phyloP scores from a whole-genome alignment of 2,113 vertebrate genomes.

The Passer montanus region DNA sequence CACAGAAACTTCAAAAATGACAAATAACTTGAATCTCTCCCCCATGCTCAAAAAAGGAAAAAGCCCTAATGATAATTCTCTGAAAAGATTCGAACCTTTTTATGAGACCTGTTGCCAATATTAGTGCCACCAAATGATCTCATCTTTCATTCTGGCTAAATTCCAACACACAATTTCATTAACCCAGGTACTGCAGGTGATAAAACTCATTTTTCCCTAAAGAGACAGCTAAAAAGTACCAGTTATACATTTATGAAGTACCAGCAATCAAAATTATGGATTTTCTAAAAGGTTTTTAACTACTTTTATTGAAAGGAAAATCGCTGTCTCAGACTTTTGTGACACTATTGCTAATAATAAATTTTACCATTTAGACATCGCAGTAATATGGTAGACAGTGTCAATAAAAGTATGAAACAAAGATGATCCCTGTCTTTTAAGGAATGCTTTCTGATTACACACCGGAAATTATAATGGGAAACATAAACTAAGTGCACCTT shows the following conservation, averaged over 20 bases:
- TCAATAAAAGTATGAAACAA: constrained; percentile 83
- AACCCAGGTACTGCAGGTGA: constrained; percentile 88
- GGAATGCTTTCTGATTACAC: constrained; percentile 75
- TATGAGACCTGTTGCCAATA: constrained; percentile 82
- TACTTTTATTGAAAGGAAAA: constrained; percentile 90
- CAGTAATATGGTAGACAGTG: constrained; percentile 77
- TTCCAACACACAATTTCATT: constrained; percentile 87
- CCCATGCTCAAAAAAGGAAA: constrained; percentile 37
- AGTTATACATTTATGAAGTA: constrained; percentile 90
- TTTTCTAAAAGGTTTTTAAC: constrained; percentile 90
- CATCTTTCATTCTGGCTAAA: constrained; percentile 84
- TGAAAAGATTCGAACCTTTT: constrained; percentile 73
- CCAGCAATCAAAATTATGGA: constrained; percentile 89
- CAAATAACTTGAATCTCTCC: constrained; percentile 39
- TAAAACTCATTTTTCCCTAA: constrained; percentile 90
- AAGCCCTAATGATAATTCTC: constrained; percentile 58
- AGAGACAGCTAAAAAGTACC: constrained; percentile 90
- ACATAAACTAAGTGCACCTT: constrained; percentile 60
- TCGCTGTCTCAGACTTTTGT: constrained; percentile 87
- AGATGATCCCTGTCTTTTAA: constrained; percentile 76
- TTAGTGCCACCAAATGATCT: constrained; percentile 81
- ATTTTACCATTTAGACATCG: constrained; percentile 82
- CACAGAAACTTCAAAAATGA: constrained; percentile 66
- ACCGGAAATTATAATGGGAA: constrained; percentile 75
- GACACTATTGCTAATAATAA: constrained; percentile 85